A percentile compares a stretch with the other conserved stretches of the same genome.
phyloP scores from a whole-genome alignment of 2,797 vertebrate genomes.

The Pseudomugil gertrudae region DNA sequence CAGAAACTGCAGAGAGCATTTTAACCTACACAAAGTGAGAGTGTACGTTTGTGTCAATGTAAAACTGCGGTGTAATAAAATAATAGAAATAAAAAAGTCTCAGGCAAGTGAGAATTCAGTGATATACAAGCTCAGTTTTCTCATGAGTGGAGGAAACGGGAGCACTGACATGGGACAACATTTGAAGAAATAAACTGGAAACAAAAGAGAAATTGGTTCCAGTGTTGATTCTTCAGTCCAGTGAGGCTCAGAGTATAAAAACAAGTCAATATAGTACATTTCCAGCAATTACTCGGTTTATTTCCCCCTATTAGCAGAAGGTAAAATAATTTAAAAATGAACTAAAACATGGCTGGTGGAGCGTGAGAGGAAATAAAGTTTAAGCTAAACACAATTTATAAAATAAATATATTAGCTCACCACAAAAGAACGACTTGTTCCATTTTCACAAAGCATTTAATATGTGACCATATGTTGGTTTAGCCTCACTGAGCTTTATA shows the following conservation, averaged over 20 bases:
- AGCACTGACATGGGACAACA: constrained; percentile 28
- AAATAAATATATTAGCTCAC: neutral
- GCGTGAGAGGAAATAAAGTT: too few relatives aligned
- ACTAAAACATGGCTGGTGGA: neutral
- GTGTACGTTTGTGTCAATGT: neutral
- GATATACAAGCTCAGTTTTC: constrained; percentile 49
- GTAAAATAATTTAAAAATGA: constrained; percentile 27
- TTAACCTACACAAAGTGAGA: neutral
- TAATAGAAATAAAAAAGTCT: neutral
- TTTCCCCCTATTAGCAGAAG: constrained; percentile 11
- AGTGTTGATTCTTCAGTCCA: constrained; percentile 25
- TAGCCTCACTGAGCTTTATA: constrained; percentile 1
- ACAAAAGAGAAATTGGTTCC: constrained; percentile 57
- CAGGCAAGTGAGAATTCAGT: constrained; percentile 42
- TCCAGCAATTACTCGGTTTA: constrained; percentile 46
- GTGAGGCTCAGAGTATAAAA: constrained; percentile 37
- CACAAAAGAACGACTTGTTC: neutral
- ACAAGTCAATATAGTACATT: constrained; percentile 28
- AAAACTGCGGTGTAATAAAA: neutral
- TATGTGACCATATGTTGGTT: neutral
- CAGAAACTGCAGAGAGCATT: neutral
- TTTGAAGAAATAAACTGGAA: constrained; percentile 56
- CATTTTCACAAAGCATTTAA: neutral
- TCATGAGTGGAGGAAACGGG: constrained; percentile 30
- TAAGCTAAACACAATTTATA: neutral